These are phyloP conservation scores for Felis chaus DNA, from an alignment of 2,113 vertebrate genomes.

Conservation along the genomic window DNA sequence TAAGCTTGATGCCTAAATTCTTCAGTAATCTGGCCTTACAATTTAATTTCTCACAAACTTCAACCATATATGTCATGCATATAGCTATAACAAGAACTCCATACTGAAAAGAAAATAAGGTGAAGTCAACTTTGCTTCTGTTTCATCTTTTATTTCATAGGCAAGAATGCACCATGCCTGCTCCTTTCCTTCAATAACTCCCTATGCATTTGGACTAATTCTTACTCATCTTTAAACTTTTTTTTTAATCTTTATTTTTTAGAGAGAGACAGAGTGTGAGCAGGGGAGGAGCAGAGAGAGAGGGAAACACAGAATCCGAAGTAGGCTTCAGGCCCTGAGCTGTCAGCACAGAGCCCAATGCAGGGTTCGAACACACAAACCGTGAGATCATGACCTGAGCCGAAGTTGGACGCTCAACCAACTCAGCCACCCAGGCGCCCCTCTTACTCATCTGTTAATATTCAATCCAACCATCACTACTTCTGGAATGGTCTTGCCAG, in stretches of 20 bases:
- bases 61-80: not conserved
- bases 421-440: no score
- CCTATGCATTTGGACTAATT: not conserved
- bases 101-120: not conserved
- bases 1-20: not conserved
- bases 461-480: not conserved
- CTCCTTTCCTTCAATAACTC: not conserved
- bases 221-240: not conserved
- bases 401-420: no score
- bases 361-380: no score
- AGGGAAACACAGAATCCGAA: no score
- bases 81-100: not conserved
- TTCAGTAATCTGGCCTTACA: not conserved
- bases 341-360: no score
- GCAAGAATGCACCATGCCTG: not conserved
- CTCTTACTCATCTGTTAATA: not conserved
- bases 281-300: no score
- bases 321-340: no score
- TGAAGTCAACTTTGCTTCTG: not conserved
- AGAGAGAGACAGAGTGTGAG: no score
- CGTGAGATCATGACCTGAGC: no score
- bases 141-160: not conserved
- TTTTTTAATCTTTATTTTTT: no score
- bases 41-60: not conserved
- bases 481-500: not conserved